Evolutionary conservation across 2,797 vertebrate genomes (phyloP).

Genomic region (Thaleichthys pacificus): DNA sequence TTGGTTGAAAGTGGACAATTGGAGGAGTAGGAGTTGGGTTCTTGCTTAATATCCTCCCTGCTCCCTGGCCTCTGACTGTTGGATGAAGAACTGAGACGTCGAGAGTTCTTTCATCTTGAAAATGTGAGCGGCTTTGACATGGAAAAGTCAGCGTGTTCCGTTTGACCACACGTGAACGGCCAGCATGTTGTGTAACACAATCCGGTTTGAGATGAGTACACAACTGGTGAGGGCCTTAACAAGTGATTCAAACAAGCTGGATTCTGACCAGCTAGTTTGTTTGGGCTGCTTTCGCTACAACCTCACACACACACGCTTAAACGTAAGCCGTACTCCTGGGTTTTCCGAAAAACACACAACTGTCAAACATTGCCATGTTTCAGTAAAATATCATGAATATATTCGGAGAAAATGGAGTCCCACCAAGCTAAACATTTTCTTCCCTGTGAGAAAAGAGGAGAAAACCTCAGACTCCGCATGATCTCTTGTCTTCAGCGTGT

Average conservation of each 20-base stretch:
- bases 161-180: neutral
- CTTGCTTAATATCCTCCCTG: neutral
- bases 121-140: constrained; percentile 35
- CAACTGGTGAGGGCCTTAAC: constrained; percentile 35
- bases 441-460: constrained; percentile 22
- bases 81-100: constrained; percentile 55
- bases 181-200: constrained; percentile 34
- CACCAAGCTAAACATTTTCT: constrained; percentile 51
- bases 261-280: constrained; percentile 17
- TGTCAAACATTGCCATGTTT: constrained; percentile 53
- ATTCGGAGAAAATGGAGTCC: constrained; percentile 36
- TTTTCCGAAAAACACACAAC: constrained; percentile 51
- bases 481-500: constrained; percentile 16
- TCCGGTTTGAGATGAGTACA: constrained; percentile 32
- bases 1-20: constrained; percentile 17
- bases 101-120: constrained; percentile 50
- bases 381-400: constrained; percentile 40
- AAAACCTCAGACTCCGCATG: constrained; percentile 50
- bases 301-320: constrained; percentile 17
- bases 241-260: constrained; percentile 49
- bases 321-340: constrained; percentile 46
- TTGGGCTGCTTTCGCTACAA: constrained; percentile 32
- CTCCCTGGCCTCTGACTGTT: constrained; percentile 41
- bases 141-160: constrained; percentile 9
- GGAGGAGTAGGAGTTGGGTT: neutral